Evolutionary conservation across 2,797 vertebrate genomes (phyloP), one percentile per base, ranked within the genome.

Genomic region (Anguilla obscura): DNA sequence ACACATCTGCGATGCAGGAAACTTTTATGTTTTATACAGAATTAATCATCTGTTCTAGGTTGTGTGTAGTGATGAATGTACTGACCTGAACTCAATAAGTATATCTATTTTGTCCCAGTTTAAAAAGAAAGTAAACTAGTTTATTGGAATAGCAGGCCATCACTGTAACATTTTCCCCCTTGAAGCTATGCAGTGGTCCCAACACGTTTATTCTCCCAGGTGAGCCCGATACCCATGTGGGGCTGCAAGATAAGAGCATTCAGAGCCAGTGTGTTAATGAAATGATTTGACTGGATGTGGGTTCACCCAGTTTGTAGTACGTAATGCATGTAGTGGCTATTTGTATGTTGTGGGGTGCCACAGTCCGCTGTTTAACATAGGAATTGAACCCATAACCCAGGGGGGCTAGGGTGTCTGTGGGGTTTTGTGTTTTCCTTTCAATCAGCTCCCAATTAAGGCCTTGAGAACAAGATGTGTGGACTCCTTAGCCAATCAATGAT

Each of bases 91-190:
- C 79, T 87, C 52, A 85, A 84, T 84, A 85, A 88, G 82, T 56
- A 74, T 54, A 85, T 82, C 79, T 85, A 76, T 85, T 88, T 87
- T 94, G 94, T 84, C 94, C 95, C 91, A 95, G 88, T 95, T 96
- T 92, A 85, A 45, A 87, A 90, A 90, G 50, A 63, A 14, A 82
- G 74, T 92, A 93, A 92, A 95, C 93, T 94, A 95, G 92, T 95
- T 95, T 93, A 89, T 93, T 90, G 63, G 91, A 91, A 92, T 91
- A 90, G 87, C 92, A 92, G 92, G 90, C 93, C 90, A 91, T 89
- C 88, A 85, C 16, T 40, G 18, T 79, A 79, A 14, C 33, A 87
- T 90, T 86, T 86, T 88, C 90, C 90, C 33, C 89, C 40, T 92
- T 40, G 18, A 66, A 88, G 87, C 87, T 63, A 88, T 88, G 52